These are phyloP conservation scores for Atrichornis clamosus DNA, from an alignment of 2,113 vertebrate species.

Conservation along the genomic window DNA sequence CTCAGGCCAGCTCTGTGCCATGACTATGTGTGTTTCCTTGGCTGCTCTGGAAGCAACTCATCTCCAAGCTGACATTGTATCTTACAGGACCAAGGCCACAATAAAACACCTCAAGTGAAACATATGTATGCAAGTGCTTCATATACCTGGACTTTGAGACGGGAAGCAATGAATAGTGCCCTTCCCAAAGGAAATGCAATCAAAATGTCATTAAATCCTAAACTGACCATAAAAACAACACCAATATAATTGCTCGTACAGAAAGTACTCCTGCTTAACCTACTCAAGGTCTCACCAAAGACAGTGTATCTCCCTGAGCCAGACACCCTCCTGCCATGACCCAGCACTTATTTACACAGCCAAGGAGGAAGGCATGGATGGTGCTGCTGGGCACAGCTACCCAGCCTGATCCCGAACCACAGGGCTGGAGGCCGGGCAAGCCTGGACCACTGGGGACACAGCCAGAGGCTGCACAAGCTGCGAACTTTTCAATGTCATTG, in stretches of 20 bases:
- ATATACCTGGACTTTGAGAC: not conserved
- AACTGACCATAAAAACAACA: not conserved
- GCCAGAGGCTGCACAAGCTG: not conserved
- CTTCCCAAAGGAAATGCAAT: not conserved
- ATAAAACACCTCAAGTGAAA: not conserved
- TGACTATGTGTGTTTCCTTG: not conserved
- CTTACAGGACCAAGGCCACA: not conserved
- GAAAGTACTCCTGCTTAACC: not conserved
- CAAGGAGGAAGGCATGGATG: not conserved
- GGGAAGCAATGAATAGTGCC: not conserved
- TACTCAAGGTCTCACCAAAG: not conserved
- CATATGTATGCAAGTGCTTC: fast-evolving
- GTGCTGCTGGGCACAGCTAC: not conserved
- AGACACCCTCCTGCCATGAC: not conserved
- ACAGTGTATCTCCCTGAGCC: not conserved
- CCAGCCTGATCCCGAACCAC: not conserved
- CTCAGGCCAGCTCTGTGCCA: not conserved
- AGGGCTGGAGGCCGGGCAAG: not conserved
- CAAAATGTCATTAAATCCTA: not conserved
- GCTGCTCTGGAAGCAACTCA: not conserved
- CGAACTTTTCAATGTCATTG: not conserved
- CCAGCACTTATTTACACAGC: not conserved
- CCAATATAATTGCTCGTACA: not conserved
- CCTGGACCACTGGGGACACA: not conserved
- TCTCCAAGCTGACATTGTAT: not conserved